Conservation (phyloP, 2,113 vertebrate genomes). For the Capricornis sumatraensis region DNA sequence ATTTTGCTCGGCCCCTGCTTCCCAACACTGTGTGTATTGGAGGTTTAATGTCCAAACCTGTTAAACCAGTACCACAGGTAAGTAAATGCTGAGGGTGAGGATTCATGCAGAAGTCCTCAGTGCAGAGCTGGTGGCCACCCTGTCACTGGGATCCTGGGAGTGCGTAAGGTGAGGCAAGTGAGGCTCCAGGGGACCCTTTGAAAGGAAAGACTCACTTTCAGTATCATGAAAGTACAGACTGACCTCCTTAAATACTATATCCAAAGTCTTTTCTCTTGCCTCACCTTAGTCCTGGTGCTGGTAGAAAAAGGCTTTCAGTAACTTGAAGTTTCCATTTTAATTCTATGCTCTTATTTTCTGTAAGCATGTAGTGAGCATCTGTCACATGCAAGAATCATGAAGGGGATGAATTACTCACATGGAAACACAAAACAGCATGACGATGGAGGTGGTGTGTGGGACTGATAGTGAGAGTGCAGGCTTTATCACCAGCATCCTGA, state of each 20-base stretch:
- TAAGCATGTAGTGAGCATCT: not conserved
- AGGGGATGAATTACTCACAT: not conserved
- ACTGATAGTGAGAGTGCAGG: not conserved
- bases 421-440: not conserved
- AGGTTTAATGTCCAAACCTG: conserved; percentile 77
- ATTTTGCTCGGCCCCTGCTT: conserved; percentile 79
- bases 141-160: not conserved
- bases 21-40: conserved; percentile 81
- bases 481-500: not conserved
- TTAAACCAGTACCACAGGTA: conserved; percentile 74
- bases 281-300: not conserved
- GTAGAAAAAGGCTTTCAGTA: not conserved
- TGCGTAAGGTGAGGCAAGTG: not conserved
- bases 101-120: not conserved
- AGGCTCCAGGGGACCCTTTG: not conserved
- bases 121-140: not conserved
- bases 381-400: not conserved
- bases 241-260: not conserved
- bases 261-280: not conserved
- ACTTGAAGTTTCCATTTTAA: not conserved
- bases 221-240: too few species aligned
- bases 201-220: not conserved
- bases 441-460: not conserved
- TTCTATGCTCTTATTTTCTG: not conserved
- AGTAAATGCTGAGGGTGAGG: not conserved